These are phyloP conservation scores for Forpus xanthops DNA, from an alignment of 2,797 vertebrate genomes.

Conservation along the genomic window DNA sequence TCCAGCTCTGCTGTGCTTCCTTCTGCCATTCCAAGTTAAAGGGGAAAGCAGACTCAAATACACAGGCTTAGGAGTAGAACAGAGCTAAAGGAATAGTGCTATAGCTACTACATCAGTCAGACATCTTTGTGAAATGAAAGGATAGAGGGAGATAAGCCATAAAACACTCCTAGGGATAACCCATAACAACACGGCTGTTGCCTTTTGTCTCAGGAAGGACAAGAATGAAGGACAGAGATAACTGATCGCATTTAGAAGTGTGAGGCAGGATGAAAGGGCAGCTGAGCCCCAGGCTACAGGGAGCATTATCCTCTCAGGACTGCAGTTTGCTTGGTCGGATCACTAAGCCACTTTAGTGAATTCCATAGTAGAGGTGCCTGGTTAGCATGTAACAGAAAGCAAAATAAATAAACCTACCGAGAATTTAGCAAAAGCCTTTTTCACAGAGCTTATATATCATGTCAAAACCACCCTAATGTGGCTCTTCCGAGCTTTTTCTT, in stretches of 20 bases:
- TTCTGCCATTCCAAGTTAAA: background rate
- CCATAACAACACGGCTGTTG: background rate
- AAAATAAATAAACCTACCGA: slow-evolving; percentile 28
- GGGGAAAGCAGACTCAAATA: background rate
- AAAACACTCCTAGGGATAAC: background rate
- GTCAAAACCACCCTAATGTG: background rate
- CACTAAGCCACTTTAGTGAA: background rate
- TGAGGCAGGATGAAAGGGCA: background rate
- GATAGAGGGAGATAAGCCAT: background rate
- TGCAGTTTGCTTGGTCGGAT: background rate
- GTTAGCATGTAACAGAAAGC: background rate
- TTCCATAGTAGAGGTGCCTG: background rate
- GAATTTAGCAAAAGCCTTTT: slow-evolving; percentile 40
- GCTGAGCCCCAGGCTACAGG: slow-evolving; percentile 6
- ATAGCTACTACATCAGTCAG: background rate
- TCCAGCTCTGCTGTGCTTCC: background rate
- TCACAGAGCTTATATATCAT: slow-evolving; percentile 4
- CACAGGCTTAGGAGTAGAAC: background rate
- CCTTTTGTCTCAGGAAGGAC: background rate
- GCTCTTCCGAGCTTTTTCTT: background rate
- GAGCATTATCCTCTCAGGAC: background rate
- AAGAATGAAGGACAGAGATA: background rate
- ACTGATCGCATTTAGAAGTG: background rate
- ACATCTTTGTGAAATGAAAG: background rate
- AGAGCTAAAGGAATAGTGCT: background rate